phyloP scores from a whole-genome alignment of 2,888 invertebrate species.

The Syrista parreyssii region DNA sequence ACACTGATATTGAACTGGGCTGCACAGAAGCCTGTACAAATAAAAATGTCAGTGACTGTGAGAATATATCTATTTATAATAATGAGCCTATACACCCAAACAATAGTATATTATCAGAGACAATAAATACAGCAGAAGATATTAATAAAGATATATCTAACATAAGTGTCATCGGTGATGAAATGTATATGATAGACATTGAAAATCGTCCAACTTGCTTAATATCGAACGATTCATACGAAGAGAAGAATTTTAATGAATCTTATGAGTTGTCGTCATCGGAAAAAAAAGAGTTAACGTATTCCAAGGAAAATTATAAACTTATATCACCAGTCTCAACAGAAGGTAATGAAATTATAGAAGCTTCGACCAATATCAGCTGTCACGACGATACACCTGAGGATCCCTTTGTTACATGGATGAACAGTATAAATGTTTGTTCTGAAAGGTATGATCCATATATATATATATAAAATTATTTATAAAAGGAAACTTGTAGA shows the following conservation, averaged over 20 bases:
- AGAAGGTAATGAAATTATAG: neutral
- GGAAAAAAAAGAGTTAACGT: neutral
- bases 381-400: neutral
- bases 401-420: constrained; percentile 17
- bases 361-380: neutral
- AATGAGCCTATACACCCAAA: neutral
- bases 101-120: constrained; percentile 11
- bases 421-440: constrained; percentile 17
- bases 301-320: neutral
- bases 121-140: constrained; percentile 3
- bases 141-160: constrained; percentile 13
- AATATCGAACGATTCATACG: neutral
- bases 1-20: neutral
- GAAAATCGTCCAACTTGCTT: neutral
- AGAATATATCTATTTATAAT: neutral
- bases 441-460: constrained; percentile 6
- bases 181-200: constrained; percentile 2
- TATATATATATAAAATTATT: neutral
- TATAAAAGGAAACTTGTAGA: neutral
- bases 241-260: neutral
- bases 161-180: constrained; percentile 15
- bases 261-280: neutral
- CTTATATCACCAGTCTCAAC: neutral
- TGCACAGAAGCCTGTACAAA: neutral
- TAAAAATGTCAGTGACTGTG: neutral